phyloP scores from a whole-genome alignment of 2,888 invertebrate species.

The Sarcophaga variegata region DNA sequence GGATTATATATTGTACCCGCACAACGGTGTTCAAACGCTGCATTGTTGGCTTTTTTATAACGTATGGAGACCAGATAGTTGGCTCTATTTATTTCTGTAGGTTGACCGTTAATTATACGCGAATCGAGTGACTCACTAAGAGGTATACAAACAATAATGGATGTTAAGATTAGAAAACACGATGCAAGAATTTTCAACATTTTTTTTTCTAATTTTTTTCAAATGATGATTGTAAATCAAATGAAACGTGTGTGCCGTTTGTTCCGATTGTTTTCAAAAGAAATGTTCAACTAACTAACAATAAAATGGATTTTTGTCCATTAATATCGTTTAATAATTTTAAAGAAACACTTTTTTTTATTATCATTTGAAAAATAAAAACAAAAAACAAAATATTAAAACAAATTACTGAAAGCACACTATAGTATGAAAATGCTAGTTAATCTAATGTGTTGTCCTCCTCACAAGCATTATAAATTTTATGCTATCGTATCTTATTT shows the following conservation, averaged over 20 bases:
- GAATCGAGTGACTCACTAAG: constrained; percentile 34
- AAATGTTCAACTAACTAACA: background rate
- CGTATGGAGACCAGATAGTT: constrained; percentile 78
- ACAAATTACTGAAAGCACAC: background rate
- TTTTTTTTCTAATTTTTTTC: background rate
- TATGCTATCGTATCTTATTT: too few species aligned
- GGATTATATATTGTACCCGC: constrained; percentile 74
- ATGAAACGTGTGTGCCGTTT: background rate
- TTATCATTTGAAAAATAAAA: constrained; percentile 1
- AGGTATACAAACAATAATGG: background rate
- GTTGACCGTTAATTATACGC: constrained; percentile 76
- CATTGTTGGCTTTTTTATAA: constrained; percentile 61
- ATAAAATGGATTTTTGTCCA: background rate
- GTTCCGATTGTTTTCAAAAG: background rate
- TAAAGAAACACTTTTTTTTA: background rate
- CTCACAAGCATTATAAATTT: too few species aligned
- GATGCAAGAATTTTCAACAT: constrained; percentile 20
- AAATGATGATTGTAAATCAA: background rate
- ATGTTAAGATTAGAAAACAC: background rate
- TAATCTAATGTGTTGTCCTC: too few species aligned
- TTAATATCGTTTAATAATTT: background rate
- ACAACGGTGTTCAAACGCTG: constrained; percentile 74
- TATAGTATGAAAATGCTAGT: too few species aligned
- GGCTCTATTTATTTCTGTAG: constrained; percentile 70
- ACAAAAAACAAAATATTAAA: background rate